Evolutionary conservation across 2,797 vertebrate genomes (phyloP).

Genomic region (Choloepus didactylus): DNA sequence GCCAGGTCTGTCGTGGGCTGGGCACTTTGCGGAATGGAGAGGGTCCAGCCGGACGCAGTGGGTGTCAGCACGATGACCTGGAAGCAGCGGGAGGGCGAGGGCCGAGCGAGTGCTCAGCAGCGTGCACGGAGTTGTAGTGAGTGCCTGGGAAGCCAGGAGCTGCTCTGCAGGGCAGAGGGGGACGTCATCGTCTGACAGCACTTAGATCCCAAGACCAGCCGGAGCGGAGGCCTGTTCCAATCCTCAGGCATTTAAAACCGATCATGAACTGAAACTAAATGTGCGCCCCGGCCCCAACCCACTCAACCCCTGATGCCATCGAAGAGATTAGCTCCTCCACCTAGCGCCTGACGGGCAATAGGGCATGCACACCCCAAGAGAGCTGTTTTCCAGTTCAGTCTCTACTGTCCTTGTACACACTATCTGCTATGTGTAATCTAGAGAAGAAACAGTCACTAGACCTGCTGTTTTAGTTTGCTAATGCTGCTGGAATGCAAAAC

Average conservation of each 20-base stretch:
- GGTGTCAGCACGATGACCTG: neutral
- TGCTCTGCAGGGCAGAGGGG: neutral
- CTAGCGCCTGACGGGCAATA: rapidly evolving
- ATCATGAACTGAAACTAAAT: neutral
- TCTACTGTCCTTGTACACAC: no score
- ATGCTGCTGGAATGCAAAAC: no score
- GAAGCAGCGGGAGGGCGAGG: no score
- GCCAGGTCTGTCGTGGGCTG: neutral
- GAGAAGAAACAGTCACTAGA: neutral
- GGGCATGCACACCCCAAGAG: rapidly evolving
- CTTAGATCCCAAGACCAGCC: neutral
- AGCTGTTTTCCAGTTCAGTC: no score
- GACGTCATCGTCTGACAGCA: neutral
- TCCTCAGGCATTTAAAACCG: neutral
- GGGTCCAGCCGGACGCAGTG: neutral
- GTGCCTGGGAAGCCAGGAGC: neutral
- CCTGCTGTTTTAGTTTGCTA: no score
- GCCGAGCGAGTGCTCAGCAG: neutral
- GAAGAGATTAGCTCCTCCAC: neutral
- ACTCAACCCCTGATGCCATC: neutral
- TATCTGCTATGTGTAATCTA: neutral
- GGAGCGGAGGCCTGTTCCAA: neutral
- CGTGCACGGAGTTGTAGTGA: rapidly evolving
- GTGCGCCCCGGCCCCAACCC: neutral
- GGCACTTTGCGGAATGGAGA: no score